Evolutionary conservation across 37 sponge, comb jelly and placozoan genomes (phyloP), one percentile per base, ranked within the genome.

Genomic region (Mnemiopsis leidyi): DNA sequence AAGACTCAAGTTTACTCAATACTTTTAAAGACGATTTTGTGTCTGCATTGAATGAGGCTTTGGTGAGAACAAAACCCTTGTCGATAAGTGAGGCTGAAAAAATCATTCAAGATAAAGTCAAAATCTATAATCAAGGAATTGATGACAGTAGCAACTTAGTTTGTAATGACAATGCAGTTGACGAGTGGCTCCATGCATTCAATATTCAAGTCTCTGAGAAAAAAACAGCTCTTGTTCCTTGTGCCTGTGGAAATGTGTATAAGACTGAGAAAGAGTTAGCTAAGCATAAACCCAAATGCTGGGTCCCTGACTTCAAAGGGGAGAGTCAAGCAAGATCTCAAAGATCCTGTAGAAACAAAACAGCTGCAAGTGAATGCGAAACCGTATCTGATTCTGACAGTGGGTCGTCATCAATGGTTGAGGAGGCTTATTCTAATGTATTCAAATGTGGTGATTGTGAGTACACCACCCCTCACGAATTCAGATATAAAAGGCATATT

Each of bases 181-280:
- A 16, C 1, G 79, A 77, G 33, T 77, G 79, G 79, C 32, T 77
- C 30, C 79, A 77, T 32, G 20, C 3, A 28, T 34, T 77, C 1
- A 77, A 77, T 36, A 13, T 21, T 31, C 79, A 77, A 32, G 18
- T 77, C 1, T 16, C 36, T 34, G 79, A 77, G 20, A 32, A 77
- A 77, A 77, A 34, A 32, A 36, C 36, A 21, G 9, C 24, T 21
- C 38, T 20, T 3, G 9, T 36, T 18, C 61, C 1, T 28, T 85
- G 90, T 33, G 26, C 90, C 21, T 85, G 90, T 85, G 90, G 90
- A 1, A 85, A 85, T 85, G 90, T 40, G 0, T 85, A 85, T 33
- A 85, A 85, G 39, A 85, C 90, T 25, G 90, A 85, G 28, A 37
- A 85, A 85, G 90, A 85, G 26, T 61, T 85, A 2, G 20, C 5